Conservation (phyloP, 2,113 vertebrate genomes). For the Albula goreensis region DNA sequence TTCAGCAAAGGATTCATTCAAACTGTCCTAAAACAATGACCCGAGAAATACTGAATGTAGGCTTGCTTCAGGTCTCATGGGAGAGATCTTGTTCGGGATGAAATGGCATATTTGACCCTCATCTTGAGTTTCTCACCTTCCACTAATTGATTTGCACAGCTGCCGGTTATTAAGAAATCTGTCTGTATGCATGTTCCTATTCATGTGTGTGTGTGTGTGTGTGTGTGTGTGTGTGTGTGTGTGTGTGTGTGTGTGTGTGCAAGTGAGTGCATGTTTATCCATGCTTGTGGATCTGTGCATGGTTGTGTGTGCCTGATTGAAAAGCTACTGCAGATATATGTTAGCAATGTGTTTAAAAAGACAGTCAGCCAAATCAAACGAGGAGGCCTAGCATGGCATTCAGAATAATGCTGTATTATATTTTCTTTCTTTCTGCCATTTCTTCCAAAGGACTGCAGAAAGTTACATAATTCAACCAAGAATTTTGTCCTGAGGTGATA, state of each 20-base stretch:
- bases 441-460: conserved; percentile 3
- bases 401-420: too few relatives aligned
- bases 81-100: conserved; percentile 63
- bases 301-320: background rate
- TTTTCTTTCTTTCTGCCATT: background rate
- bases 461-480: conserved; percentile 38
- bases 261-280: background rate
- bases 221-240: conserved; percentile 15
- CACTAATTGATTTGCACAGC: conserved; percentile 69
- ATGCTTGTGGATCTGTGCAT: too few relatives aligned
- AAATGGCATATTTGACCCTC: conserved; percentile 66
- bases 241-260: conserved; percentile 11
- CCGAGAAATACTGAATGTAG: conserved; percentile 65
- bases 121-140: conserved; percentile 66
- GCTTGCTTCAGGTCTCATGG: conserved; percentile 55
- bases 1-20: conserved; percentile 46
- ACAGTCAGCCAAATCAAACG: too few relatives aligned
- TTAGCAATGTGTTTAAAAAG: background rate
- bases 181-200: background rate
- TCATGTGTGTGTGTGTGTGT: background rate
- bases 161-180: conserved; percentile 50
- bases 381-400: too few relatives aligned
- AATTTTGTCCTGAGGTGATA: conserved; percentile 38
- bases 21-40: conserved; percentile 61
- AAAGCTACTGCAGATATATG: background rate